Base-by-base conservation (phyloP, 2,888 invertebrate genomes). In the Beris chalybata region DNA sequence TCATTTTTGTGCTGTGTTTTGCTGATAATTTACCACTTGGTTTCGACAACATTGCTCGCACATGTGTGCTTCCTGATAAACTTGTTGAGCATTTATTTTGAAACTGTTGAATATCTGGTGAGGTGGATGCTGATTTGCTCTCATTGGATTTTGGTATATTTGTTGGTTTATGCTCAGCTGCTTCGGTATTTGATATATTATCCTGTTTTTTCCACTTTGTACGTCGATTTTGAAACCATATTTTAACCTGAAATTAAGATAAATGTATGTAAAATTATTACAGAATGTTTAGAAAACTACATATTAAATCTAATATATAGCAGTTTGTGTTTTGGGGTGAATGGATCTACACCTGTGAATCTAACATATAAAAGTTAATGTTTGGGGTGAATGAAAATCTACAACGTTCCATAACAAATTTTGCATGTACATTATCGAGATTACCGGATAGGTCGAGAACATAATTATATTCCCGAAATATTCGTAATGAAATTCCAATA, bases 121-220 rank as follows among this genome's bases (percentile, higher is more conserved):
- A 52, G 11, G 11, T 55, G 11, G 57, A 9, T 9, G 31, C 9
- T 31, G 13, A 30, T 32, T 64, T 64, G 48, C 12, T 15, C 7
- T 47, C 32, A 4, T 54, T 15, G 5, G 64, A 2, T 32, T 48
- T 65, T 13, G 64, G 55, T 22, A 58, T 30, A 43, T 52, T 68
- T 43, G 67, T 59, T 5, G 71, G 65, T 66, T 92, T 92, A 77
- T 91, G 86, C 76, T 93, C 94, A 0, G 93, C 91, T 3, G 91
- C 92, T 79, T 95, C 94, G 15, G 93, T 90, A 78, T 92, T 93
- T 69, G 90, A 88, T 65, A 95, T 89, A 82, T 94, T 94, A 82
- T 95, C 95, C 79, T 94, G 94, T 79, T 95, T 95, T 83, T 95
- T 96, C 80, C 95, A 80, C 71, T 80, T 80, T 67, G 80, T 80